Conservation (phyloP, 2,113 vertebrate genomes). For the Campylomormyrus numenius region DNA sequence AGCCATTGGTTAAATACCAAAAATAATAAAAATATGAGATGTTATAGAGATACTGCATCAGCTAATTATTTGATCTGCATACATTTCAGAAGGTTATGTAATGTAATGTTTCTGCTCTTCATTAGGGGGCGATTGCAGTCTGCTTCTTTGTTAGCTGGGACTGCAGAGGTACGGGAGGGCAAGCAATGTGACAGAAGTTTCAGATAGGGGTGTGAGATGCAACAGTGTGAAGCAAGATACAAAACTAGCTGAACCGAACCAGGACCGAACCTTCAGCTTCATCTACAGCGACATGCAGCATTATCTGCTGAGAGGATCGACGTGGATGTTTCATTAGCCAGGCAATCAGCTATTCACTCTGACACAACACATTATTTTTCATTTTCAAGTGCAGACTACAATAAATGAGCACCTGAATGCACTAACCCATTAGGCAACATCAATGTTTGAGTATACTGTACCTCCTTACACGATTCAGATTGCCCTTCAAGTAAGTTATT, state of each 20-base stretch:
- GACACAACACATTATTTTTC: neutral
- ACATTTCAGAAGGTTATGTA: neutral
- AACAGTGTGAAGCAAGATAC: neutral
- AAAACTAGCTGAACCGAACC: slow-evolving; percentile 6
- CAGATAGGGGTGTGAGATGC: neutral
- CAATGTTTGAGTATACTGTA: neutral
- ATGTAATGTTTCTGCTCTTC: neutral
- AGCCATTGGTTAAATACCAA: neutral
- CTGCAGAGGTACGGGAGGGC: neutral
- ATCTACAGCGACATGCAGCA: neutral
- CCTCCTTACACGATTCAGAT: neutral
- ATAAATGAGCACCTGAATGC: neutral
- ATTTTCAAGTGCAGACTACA: neutral
- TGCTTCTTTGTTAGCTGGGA: neutral
- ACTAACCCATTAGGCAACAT: neutral
- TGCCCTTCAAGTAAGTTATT: neutral
- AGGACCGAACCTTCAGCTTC: slow-evolving; percentile 10
- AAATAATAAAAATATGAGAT: neutral
- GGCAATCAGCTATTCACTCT: neutral
- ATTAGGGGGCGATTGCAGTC: neutral
- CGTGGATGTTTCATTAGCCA: slow-evolving; percentile 4
- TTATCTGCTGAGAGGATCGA: neutral
- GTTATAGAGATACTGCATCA: neutral
- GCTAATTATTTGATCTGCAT: neutral
- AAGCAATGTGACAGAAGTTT: neutral